Evolutionary conservation across 1,140 invertebrate species (phyloP).

Genomic region (Sarcophaga peregrina): DNA sequence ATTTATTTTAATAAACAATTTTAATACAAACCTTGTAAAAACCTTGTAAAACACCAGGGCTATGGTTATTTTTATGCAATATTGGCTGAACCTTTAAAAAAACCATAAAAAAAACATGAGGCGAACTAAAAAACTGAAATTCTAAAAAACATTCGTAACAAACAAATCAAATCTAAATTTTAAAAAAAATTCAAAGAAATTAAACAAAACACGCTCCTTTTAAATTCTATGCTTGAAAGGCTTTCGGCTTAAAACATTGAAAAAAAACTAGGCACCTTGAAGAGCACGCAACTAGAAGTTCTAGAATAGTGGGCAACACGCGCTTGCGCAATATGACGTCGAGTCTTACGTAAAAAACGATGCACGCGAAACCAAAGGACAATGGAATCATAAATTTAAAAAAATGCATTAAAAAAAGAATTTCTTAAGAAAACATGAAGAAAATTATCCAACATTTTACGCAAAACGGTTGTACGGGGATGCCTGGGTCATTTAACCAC

Average conservation of each 20-base stretch:
- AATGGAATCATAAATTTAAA: not conserved
- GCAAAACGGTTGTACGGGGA: no score
- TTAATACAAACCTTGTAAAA: no score
- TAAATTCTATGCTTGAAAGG: no score
- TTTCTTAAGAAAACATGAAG: not conserved
- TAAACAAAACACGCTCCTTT: not conserved
- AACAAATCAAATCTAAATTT: not conserved
- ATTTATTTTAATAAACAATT: no score
- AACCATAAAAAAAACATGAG: not conserved
- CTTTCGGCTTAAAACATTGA: constrained; percentile 1
- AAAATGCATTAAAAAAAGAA: not conserved
- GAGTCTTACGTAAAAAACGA: constrained; percentile 6
- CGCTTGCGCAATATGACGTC: constrained; percentile 16
- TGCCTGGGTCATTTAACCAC: not conserved
- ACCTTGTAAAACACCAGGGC: no score
- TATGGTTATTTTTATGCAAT: not conserved
- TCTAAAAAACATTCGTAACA: constrained; percentile 42
- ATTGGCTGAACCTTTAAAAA: not conserved
- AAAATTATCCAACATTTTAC: no score
- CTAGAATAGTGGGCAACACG: constrained; percentile 36
- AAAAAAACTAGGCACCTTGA: constrained; percentile 52
- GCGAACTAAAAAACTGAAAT: constrained; percentile 43
- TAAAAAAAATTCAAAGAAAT: not conserved
- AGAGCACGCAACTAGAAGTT: constrained; percentile 64
- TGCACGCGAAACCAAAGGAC: constrained; percentile 15